A percentile compares a stretch with the other conserved stretches of the same genome.
phyloP scores from a whole-genome alignment of 2,888 invertebrate genomes.

The Neocrepidodera transversa region DNA sequence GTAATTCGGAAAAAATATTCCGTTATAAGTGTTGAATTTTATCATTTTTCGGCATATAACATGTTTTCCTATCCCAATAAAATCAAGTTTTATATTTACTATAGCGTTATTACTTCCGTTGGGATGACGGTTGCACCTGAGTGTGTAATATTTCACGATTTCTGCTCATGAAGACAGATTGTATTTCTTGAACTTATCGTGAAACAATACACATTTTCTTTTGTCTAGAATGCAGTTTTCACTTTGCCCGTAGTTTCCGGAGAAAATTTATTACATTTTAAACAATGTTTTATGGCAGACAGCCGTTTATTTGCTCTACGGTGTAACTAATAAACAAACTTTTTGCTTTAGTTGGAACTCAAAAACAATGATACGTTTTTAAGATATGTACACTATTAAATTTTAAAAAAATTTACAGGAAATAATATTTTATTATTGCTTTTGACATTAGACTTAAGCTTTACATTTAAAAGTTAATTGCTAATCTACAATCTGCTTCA shows the following conservation, averaged over 20 bases:
- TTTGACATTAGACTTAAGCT: no score
- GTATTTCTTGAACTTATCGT: slow-evolving; percentile 7
- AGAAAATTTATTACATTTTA: slow-evolving; percentile 11
- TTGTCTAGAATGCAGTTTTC: slow-evolving; percentile 7
- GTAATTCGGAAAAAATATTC: no score
- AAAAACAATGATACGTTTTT: no score
- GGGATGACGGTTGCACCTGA: slow-evolving; percentile 9
- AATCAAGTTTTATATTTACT: slow-evolving; percentile 4
- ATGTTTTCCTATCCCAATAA: background rate
- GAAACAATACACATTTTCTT: slow-evolving; percentile 16
- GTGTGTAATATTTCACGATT: slow-evolving; percentile 7
- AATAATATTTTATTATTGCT: no score
- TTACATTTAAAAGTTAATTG: no score
- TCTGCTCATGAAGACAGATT: slow-evolving; percentile 12
- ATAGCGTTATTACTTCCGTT: background rate
- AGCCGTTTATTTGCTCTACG: background rate
- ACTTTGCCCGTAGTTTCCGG: slow-evolving; percentile 2
- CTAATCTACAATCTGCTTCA: no score
- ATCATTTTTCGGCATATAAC: no score
- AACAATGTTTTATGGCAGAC: slow-evolving; percentile 9
- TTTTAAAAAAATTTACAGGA: no score
- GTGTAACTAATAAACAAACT: background rate
- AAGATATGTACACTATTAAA: no score
- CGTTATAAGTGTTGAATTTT: no score
- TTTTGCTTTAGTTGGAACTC: background rate